These are phyloP conservation scores for Gnathonemus echidnorhynchus DNA, from an alignment of 2,113 vertebrate genomes.

Conservation along the genomic window DNA sequence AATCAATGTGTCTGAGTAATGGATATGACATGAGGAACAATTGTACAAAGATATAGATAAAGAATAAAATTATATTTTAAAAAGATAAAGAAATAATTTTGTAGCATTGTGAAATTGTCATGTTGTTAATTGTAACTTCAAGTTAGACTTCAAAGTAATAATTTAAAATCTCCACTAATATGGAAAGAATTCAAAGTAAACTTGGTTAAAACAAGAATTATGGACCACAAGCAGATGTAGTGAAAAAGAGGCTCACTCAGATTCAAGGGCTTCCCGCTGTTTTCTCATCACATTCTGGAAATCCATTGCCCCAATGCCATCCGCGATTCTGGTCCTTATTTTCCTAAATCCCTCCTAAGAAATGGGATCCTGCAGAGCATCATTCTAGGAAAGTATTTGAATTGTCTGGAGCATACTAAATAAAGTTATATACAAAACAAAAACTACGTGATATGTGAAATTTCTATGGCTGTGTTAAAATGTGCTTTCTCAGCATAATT, in stretches of 20 bases:
- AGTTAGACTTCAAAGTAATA: not conserved
- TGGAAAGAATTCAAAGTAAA: not conserved
- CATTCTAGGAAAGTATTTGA: not conserved
- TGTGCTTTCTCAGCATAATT: not conserved
- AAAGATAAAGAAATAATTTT: not conserved
- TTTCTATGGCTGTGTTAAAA: not conserved
- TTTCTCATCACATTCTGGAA: not conserved
- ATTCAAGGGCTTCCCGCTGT: not conserved
- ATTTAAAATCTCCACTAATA: not conserved
- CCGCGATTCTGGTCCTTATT: not conserved
- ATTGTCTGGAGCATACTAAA: not conserved
- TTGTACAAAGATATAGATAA: not conserved
- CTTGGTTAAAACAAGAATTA: not conserved
- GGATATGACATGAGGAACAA: not conserved
- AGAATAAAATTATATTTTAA: no score
- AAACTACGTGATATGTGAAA: not conserved
- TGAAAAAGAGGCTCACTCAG: not conserved
- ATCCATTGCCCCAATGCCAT: not conserved
- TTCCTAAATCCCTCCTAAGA: not conserved
- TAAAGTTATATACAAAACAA: not conserved
- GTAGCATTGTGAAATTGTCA: not conserved
- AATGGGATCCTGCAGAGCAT: not conserved
- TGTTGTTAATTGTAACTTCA: not conserved
- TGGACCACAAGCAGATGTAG: not conserved
- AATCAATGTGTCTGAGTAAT: slow-evolving; percentile 12